Conservation (phyloP, 35 echinoderm and acorn worm genomes). For the Stichopus chloronotus region DNA sequence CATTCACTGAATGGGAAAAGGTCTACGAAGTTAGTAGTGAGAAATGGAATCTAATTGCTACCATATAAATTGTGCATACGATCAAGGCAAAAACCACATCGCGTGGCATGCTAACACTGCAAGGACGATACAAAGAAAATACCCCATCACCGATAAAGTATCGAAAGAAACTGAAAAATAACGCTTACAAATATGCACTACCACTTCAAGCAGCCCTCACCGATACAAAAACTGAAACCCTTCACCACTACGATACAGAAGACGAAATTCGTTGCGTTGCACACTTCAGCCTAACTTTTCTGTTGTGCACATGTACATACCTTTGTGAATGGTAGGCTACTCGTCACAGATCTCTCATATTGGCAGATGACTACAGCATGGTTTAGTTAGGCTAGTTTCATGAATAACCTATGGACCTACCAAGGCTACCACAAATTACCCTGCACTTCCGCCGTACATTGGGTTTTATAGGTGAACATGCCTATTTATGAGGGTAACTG, state of each 20-base stretch:
- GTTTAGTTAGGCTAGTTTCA: no score
- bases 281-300: slow-evolving; percentile 8
- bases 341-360: no score
- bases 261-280: background rate
- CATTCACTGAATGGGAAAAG: no score
- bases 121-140: background rate
- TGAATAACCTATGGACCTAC: no score
- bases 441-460: no score
- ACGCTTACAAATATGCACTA: background rate
- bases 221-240: background rate
- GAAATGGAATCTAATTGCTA: background rate
- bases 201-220: background rate
- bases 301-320: background rate
- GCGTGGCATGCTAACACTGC: slow-evolving; percentile 36
- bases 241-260: background rate
- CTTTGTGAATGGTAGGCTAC: background rate
- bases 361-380: no score
- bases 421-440: no score
- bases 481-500: no score
- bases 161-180: background rate
- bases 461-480: no score
- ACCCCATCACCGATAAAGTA: slow-evolving; percentile 24
- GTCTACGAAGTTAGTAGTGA: background rate
- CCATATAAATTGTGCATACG: slow-evolving; percentile 37
- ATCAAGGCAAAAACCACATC: slow-evolving; percentile 44